A percentile compares a stretch with the other conserved stretches of the same genome.
Evolutionary conservation across 2,888 invertebrate genomes (phyloP).

Genomic region (Drosophila dives): DNA sequence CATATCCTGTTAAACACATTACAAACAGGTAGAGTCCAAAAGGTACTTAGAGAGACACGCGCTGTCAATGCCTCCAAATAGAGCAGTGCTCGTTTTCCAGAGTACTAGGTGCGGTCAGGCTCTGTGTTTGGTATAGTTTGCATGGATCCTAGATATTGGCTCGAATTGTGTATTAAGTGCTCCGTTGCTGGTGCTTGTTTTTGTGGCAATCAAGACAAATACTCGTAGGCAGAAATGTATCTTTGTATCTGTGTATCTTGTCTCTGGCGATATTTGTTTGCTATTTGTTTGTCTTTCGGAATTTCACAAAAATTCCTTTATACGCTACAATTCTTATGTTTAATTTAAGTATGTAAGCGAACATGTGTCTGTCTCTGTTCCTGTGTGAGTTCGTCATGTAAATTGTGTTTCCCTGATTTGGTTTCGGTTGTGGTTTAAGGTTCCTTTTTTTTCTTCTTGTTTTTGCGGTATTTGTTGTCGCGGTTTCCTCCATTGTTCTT

Average conservation of each 20-base stretch:
- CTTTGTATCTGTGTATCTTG: conserved; percentile 44
- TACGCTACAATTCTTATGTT: conserved; percentile 68
- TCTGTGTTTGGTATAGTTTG: conserved; percentile 3
- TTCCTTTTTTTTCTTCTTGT: conserved; percentile 17
- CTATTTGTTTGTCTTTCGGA: conserved; percentile 71
- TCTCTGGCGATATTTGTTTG: conserved; percentile 49
- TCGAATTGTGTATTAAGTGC: conserved; percentile 57
- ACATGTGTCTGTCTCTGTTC: conserved; percentile 37
- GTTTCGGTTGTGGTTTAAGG: conserved; percentile 34
- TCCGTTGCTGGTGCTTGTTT: conserved; percentile 22
- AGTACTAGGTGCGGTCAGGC: conserved; percentile 63
- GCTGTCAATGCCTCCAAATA: conserved; percentile 56
- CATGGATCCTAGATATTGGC: conserved; percentile 60
- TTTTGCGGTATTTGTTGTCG: conserved; percentile 76
- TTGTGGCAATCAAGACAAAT: conserved; percentile 60
- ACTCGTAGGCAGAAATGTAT: conserved; percentile 40
- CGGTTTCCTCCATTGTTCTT: conserved; percentile 67
- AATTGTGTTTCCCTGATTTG: conserved; percentile 55
- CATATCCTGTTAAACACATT: conserved; percentile 78
- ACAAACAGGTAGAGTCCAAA: conserved; percentile 62
- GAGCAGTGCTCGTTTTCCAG: conserved; percentile 24
- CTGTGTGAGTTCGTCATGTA: conserved; percentile 42
- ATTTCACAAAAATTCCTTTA: conserved; percentile 74
- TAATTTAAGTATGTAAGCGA: conserved; percentile 62
- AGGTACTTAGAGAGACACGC: conserved; percentile 73